Conservation (phyloP, 2,797 vertebrate species). For the Argyrosomus regius region DNA sequence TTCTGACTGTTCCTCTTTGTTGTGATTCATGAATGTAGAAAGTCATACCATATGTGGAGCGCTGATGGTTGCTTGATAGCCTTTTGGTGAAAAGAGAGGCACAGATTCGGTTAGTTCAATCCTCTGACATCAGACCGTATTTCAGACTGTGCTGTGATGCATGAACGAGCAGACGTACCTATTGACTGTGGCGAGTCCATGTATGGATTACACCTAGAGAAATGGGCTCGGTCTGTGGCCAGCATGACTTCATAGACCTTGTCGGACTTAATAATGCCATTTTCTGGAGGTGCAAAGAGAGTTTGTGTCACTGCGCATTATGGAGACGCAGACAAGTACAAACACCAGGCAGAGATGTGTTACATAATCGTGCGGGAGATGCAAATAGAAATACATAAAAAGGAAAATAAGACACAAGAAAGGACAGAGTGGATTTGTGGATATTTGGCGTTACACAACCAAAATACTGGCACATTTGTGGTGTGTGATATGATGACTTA, state of each 20-base stretch:
- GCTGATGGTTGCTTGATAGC: slow-evolving; percentile 99
- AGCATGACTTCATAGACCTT: slow-evolving; percentile 99
- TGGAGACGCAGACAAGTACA: slow-evolving; percentile 4
- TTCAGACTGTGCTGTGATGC: neutral
- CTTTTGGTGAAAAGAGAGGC: slow-evolving; percentile 83
- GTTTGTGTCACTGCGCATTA: slow-evolving; percentile 42
- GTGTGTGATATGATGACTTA: neutral
- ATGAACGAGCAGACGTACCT: slow-evolving; percentile 60
- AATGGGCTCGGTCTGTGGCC: slow-evolving; percentile 95
- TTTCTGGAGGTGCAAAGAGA: slow-evolving; percentile 87
- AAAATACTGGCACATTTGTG: neutral
- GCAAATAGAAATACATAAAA: slow-evolving; percentile 7
- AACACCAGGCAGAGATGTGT: slow-evolving; percentile 17
- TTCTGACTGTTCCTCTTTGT: neutral
- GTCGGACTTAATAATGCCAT: slow-evolving; percentile 99
- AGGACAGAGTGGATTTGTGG: neutral
- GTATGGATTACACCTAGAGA: slow-evolving; percentile 97
- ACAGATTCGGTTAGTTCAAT: slow-evolving; percentile 52
- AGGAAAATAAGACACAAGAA: neutral
- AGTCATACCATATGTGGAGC: slow-evolving; percentile 98
- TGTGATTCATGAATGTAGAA: slow-evolving; percentile 33
- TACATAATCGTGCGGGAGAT: slow-evolving; percentile 39
- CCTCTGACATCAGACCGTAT: neutral
- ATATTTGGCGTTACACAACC: slow-evolving; percentile 5
- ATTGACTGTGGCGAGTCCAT: slow-evolving; percentile 99